Evolutionary conservation across 2,113 vertebrate genomes (phyloP).

Genomic region (Tachysurus fulvidraco): DNA sequence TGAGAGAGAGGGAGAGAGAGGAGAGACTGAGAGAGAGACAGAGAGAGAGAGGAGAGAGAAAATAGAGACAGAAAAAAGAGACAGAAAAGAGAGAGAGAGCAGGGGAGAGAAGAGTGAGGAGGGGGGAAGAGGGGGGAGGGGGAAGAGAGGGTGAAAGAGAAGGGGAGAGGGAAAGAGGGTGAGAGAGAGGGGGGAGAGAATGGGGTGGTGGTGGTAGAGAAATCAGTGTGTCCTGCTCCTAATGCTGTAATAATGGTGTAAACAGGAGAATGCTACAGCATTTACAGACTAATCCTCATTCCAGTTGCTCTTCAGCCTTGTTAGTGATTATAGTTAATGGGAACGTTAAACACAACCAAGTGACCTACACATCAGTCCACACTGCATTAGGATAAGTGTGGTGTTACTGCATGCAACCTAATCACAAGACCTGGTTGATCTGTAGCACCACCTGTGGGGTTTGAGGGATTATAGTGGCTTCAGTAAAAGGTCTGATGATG

Average conservation of each 20-base stretch:
- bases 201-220: neutral
- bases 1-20: too few relatives aligned
- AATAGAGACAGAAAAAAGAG: too few relatives aligned
- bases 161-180: neutral
- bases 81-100: too few relatives aligned
- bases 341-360: neutral
- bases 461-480: neutral
- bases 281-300: neutral
- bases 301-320: neutral
- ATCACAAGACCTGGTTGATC: neutral
- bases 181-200: neutral
- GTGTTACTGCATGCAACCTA: neutral
- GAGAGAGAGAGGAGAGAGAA: neutral
- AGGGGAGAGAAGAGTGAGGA: too few relatives aligned
- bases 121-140: too few relatives aligned
- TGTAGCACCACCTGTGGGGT: neutral
- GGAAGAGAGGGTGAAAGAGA: neutral
- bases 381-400: neutral
- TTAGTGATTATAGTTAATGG: neutral
- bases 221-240: slow-evolving; percentile 3
- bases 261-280: neutral
- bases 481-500: neutral
- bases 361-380: neutral
- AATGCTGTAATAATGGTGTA: slow-evolving; percentile 14
- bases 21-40: neutral